A percentile compares a stretch with the other conserved stretches of the same genome.
These are phyloP conservation scores for Drosophila nasuta DNA, from an alignment of 1,140 invertebrate species.

Conservation along the genomic window DNA sequence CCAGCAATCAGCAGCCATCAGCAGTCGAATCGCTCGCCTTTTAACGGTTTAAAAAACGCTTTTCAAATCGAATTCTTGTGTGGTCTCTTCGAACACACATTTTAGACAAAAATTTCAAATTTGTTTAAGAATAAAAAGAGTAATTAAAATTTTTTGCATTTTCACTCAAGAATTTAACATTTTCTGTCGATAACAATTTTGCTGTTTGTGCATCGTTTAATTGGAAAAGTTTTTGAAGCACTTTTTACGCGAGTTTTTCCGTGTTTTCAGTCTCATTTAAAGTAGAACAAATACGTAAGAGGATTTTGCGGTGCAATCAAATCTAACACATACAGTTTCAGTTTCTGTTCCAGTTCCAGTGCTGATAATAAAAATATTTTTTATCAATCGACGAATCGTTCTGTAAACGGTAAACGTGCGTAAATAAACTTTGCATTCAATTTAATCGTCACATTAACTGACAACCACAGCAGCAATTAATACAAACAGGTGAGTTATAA, in stretches of 20 bases:
- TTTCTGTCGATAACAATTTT: slow-evolving; percentile 9
- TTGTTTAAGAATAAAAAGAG: slow-evolving; percentile 24
- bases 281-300: slow-evolving; percentile 5
- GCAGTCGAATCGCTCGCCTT: slow-evolving; percentile 17
- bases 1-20: slow-evolving; percentile 11
- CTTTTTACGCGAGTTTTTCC: slow-evolving; percentile 32
- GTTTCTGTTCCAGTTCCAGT: slow-evolving; percentile 5
- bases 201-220: slow-evolving; percentile 31
- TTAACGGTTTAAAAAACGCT: slow-evolving; percentile 27
- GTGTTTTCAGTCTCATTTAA: slow-evolving; percentile 9
- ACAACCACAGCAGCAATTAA: background rate
- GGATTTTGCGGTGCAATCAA: background rate
- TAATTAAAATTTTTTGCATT: slow-evolving; percentile 4
- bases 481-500: slow-evolving; percentile 21
- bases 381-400: slow-evolving; percentile 15
- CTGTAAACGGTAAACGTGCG: slow-evolving; percentile 43
- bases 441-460: slow-evolving; percentile 27
- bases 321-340: slow-evolving; percentile 15
- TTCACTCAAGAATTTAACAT: slow-evolving; percentile 10
- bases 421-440: slow-evolving; percentile 38
- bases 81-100: slow-evolving; percentile 16
- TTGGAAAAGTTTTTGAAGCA: slow-evolving; percentile 55
- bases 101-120: slow-evolving; percentile 9
- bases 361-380: slow-evolving; percentile 27
- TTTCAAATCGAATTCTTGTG: slow-evolving; percentile 41